Percentiles rank a stretch among this genome's conserved stretches.
These are phyloP conservation scores for Sarcophaga subvicina DNA, from an alignment of 2,888 invertebrate genomes.

Conservation along the genomic window DNA sequence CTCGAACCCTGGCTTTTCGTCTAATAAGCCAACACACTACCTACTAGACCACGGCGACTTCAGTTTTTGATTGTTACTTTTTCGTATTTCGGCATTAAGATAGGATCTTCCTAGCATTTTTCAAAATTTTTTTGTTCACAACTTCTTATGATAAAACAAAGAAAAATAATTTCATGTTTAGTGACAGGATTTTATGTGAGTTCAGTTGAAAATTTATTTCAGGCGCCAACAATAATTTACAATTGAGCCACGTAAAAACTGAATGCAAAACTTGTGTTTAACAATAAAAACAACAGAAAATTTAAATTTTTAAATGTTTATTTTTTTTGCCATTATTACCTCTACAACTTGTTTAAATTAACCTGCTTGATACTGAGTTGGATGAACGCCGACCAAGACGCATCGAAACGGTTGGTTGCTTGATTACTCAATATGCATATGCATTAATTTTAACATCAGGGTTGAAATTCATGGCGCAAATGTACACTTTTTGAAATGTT, in stretches of 20 bases:
- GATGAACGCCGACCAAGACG: constrained; percentile 5
- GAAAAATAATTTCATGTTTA: too few species aligned
- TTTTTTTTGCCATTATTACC: constrained; percentile 7
- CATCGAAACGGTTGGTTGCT: constrained; percentile 10
- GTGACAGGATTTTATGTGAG: background rate
- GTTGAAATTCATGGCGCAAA: too few species aligned
- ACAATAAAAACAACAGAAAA: constrained; percentile 32
- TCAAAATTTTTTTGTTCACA: too few species aligned
- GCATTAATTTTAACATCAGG: constrained; percentile 13
- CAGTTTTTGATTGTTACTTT: too few species aligned
- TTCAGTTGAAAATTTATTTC: background rate
- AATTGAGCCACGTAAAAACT: background rate
- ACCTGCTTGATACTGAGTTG: background rate
- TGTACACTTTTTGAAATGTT: too few species aligned
- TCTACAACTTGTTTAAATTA: constrained; percentile 1
- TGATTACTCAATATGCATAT: constrained; percentile 27
- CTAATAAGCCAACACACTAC: too few species aligned
- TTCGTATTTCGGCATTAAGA: too few species aligned
- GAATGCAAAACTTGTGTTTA: constrained; percentile 9
- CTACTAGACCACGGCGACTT: too few species aligned
- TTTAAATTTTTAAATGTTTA: constrained; percentile 28
- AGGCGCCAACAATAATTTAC: background rate
- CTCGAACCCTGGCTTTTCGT: too few species aligned
- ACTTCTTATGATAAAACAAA: too few species aligned
- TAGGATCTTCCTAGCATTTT: too few species aligned